These are phyloP conservation scores for Sinocyclocheilus anshuiensis DNA, from an alignment of 2,113 vertebrate species.

Conservation along the genomic window DNA sequence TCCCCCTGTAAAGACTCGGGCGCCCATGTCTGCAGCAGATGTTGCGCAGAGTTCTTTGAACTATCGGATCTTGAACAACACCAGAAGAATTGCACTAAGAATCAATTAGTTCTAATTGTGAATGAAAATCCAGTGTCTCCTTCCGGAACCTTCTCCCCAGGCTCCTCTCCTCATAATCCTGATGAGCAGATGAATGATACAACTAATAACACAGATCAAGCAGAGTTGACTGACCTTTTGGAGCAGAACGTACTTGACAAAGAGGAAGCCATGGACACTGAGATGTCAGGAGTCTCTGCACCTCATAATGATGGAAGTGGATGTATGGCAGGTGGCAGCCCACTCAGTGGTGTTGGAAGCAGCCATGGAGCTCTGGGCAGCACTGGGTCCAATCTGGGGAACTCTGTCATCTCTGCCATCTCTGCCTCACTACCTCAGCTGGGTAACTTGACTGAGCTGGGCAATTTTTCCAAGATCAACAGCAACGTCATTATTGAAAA, in stretches of 20 bases:
- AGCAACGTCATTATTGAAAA: conserved; percentile 99
- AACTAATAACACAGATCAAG: conserved; percentile 87
- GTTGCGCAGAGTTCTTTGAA: conserved; percentile 99
- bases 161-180: conserved; percentile 85
- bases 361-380: conserved; percentile 74
- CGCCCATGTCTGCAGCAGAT: conserved; percentile 95
- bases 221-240: conserved; percentile 85
- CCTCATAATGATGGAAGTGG: conserved; percentile 74
- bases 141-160: conserved; percentile 87
- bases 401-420: conserved; percentile 89
- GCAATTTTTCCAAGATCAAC: conserved; percentile 96
- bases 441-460: conserved; percentile 91
- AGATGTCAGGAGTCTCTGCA: conserved; percentile 82
- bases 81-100: conserved; percentile 99
- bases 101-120: conserved; percentile 98
- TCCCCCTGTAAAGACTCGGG: conserved; percentile 90
- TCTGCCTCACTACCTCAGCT: conserved; percentile 97
- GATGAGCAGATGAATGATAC: conserved; percentile 91
- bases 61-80: conserved; percentile 96
- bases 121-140: conserved; percentile 93
- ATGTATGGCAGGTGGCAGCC: conserved; percentile 67
- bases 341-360: conserved; percentile 71
- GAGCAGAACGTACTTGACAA: conserved; percentile 84
- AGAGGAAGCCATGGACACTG: conserved; percentile 95
- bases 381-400: conserved; percentile 83